Evolutionary conservation across 2,888 invertebrate species (phyloP).

Genomic region (Noctua pronuba): DNA sequence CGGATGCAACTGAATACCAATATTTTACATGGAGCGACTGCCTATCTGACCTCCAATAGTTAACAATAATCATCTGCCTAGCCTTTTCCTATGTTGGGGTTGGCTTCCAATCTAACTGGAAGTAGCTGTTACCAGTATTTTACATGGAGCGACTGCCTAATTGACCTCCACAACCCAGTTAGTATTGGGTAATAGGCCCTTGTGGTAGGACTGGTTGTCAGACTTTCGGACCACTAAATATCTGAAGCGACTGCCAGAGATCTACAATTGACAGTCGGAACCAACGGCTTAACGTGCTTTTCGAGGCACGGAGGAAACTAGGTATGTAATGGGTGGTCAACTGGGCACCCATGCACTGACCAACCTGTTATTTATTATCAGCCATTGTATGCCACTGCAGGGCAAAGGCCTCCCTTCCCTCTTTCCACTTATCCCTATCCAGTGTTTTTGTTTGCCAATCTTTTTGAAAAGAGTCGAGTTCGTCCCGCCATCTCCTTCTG

Average conservation of each 20-base stretch:
- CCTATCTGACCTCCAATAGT: no score
- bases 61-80: no score
- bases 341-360: not conserved
- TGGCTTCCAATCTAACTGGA: no score
- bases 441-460: no score
- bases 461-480: no score
- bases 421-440: no score
- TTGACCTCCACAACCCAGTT: not conserved
- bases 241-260: no score
- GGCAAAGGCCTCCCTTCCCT: no score
- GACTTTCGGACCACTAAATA: not conserved
- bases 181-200: not conserved
- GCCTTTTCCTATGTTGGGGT: no score
- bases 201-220: not conserved
- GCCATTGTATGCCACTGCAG: no score
- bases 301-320: not conserved
- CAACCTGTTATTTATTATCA: no score
- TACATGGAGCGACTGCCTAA: not conserved
- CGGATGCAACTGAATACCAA: not conserved
- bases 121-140: not conserved
- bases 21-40: not conserved
- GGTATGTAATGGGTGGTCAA: not conserved
- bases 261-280: not conserved
- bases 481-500: no score
- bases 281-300: not conserved